Percentiles rank a stretch among this genome's conserved stretches.
Evolutionary conservation across 2,797 vertebrate genomes (phyloP).

Genomic region (Arctocebus calabarensis): DNA sequence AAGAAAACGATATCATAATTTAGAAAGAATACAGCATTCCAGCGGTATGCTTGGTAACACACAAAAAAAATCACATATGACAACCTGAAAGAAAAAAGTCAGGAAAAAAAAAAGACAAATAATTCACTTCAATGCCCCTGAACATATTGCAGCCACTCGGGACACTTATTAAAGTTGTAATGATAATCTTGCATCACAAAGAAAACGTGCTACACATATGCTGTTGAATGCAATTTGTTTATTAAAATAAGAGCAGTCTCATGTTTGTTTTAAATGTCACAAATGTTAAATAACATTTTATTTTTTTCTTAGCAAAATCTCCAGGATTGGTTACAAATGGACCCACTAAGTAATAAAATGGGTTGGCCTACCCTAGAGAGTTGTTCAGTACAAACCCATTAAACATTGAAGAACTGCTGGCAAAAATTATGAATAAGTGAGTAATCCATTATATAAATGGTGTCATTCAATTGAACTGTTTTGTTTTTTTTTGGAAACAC

Average conservation of each 20-base stretch:
- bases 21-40: slow-evolving; percentile 7
- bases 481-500: too few relatives aligned
- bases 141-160: neutral
- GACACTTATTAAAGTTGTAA: slow-evolving; percentile 2
- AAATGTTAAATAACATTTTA: slow-evolving; percentile 32
- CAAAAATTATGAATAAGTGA: slow-evolving; percentile 46
- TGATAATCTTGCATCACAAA: neutral
- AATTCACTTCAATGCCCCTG: neutral
- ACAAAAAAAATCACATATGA: slow-evolving; percentile 4
- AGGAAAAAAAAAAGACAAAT: neutral
- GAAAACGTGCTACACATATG: neutral
- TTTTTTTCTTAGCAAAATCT: slow-evolving; percentile 60
- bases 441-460: neutral
- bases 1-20: too few relatives aligned
- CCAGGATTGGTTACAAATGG: slow-evolving; percentile 21
- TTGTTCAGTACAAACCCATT: slow-evolving; percentile 25
- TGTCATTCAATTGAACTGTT: neutral
- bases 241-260: neutral
- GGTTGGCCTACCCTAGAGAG: neutral
- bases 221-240: neutral
- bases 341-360: slow-evolving; percentile 6
- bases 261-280: slow-evolving; percentile 40
- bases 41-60: slow-evolving; percentile 29
- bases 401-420: slow-evolving; percentile 25
- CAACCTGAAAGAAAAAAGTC: neutral